Conservation (phyloP, 2,888 invertebrate genomes). For the Pandemis cinnamomeana region DNA sequence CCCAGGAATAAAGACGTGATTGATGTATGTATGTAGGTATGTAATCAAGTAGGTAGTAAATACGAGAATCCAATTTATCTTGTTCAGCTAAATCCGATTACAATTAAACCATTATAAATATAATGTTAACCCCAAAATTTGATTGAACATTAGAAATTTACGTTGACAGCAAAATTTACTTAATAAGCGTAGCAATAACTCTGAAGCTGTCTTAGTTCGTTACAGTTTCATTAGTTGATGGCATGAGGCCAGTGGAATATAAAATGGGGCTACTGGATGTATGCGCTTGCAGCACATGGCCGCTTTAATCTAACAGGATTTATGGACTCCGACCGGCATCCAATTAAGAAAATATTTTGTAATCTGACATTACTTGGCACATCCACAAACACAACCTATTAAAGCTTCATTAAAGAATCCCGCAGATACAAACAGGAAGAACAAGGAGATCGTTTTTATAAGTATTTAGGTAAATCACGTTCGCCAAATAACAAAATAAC, state of each 20-base stretch:
- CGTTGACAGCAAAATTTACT: slow-evolving; percentile 22
- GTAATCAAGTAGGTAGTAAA: too few relatives aligned
- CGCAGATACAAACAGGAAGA: too few relatives aligned
- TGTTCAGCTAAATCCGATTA: too few relatives aligned
- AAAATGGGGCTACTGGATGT: slow-evolving; percentile 54
- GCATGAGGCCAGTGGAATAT: slow-evolving; percentile 61
- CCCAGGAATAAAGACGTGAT: too few relatives aligned
- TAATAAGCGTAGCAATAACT: slow-evolving; percentile 31
- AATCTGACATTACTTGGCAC: slow-evolving; percentile 26
- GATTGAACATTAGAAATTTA: slow-evolving; percentile 4
- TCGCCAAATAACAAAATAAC: too few relatives aligned
- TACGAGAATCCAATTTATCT: too few relatives aligned
- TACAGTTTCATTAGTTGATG: slow-evolving; percentile 52
- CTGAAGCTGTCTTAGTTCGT: slow-evolving; percentile 45
- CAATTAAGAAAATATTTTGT: slow-evolving; percentile 57
- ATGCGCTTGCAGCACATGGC: slow-evolving; percentile 68
- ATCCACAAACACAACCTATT: slow-evolving; percentile 12
- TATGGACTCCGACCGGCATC: slow-evolving; percentile 43
- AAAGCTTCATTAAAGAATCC: neutral
- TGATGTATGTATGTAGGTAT: too few relatives aligned
- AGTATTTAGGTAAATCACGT: too few relatives aligned
- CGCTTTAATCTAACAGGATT: slow-evolving; percentile 52
- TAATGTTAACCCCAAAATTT: neutral
- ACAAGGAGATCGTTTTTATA: neutral
- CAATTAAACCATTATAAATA: too few relatives aligned